Percentiles rank a stretch among this genome's conserved stretches.
Conservation (phyloP, 2,888 invertebrate genomes). For the Mesochorus sp. region DNA sequence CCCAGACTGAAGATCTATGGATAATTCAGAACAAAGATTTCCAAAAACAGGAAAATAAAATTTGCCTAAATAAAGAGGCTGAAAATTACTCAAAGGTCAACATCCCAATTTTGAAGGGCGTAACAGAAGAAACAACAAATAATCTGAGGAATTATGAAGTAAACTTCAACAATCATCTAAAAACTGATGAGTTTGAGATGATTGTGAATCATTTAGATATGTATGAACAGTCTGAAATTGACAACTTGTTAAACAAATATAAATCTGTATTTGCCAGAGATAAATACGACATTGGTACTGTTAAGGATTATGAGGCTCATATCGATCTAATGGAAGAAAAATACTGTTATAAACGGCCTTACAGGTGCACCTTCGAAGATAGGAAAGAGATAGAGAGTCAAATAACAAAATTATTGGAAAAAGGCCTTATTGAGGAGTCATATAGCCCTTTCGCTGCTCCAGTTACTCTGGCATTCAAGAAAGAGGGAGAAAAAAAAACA, state of each 20-base stretch:
- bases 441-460: constrained; percentile 45
- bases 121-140: constrained; percentile 22
- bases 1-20: constrained; percentile 65
- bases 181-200: constrained; percentile 29
- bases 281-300: constrained; percentile 44
- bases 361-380: constrained; percentile 52
- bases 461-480: no score
- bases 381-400: constrained; percentile 56
- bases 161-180: constrained; percentile 24
- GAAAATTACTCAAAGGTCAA: constrained; percentile 34
- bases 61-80: constrained; percentile 55
- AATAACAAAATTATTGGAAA: constrained; percentile 56
- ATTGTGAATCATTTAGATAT: constrained; percentile 46
- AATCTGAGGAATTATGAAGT: constrained; percentile 24
- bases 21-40: constrained; percentile 1
- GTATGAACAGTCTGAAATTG: constrained; percentile 48
- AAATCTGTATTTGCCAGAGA: constrained; percentile 50
- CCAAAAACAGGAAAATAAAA: constrained; percentile 10
- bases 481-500: constrained; percentile 57
- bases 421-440: constrained; percentile 57
- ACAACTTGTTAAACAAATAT: constrained; percentile 51
- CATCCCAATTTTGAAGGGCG: constrained; percentile 4
- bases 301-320: constrained; percentile 53
- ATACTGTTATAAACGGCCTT: constrained; percentile 49
- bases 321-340: constrained; percentile 53